Base-by-base conservation (phyloP, 2,113 vertebrate genomes). In the Noctilio leporinus region DNA sequence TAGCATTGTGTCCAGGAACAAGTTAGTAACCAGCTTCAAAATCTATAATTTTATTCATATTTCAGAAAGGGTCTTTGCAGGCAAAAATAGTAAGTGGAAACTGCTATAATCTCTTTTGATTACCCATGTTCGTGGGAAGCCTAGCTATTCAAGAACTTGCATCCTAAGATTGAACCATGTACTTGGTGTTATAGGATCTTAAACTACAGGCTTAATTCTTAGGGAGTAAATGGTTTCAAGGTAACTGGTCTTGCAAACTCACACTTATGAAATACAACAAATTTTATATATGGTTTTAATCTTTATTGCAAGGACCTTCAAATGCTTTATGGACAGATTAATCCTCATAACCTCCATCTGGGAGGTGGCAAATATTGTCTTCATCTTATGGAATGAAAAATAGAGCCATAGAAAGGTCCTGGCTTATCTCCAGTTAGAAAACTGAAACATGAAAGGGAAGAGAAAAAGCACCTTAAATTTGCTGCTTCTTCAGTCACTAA, bases 381-480 rank as follows among this genome's bases (percentile, higher is more conserved):
- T 97, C 73, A 93, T 93, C 78, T 94, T 94, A 86, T 35, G 57
- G 82, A 93, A 83, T 91, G 93, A 89, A 91, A 96, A 89, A 82
- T 76, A 81, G 82, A 95, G 86, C 88, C 82, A 91, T 96, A 73
- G 86, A 83, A 57, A 88, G 86, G 45, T 96, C 70, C 78, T 97
- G 96, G 94, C 93, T 95, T 87, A 4, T 67, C 49, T 95, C 89
- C 88, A 96, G 73, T 65, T 82, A 85, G 51, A 59, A 96, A 86
- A 69, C 30, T 89, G 43, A 51, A 83, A 49, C 1, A 5, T 45
- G 77, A 69, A 85, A 20, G n/a, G 47, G 70, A 59, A 95, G 59
- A 14, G 57, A 57, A 94, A 82, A 76, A 40, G 6, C 35, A 55
- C 40, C 62, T 96, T 40, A 47, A 65, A 57, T 96, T 16, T 90